Conservation (phyloP, 1,140 invertebrate genomes). For the Cydia pomonella region DNA sequence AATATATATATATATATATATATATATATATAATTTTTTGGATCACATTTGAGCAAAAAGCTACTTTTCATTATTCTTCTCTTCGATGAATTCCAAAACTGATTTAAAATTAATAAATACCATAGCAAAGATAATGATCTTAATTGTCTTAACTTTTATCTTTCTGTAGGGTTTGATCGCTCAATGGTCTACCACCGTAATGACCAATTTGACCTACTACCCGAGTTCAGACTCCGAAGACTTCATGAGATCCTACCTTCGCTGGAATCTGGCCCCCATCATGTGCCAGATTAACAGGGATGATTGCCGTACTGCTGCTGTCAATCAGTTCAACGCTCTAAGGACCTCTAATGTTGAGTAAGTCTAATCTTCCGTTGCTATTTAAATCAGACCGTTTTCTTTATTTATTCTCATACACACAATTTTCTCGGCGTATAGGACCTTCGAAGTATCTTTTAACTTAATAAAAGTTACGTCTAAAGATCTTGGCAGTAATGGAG, state of each 20-base stretch:
- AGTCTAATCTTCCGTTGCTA: constrained; percentile 31
- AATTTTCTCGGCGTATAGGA: too few species aligned
- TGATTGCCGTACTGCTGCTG: constrained; percentile 51
- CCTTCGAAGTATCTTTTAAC: too few species aligned
- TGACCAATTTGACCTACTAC: constrained; percentile 53
- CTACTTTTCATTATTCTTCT: too few species aligned
- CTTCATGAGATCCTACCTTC: constrained; percentile 66
- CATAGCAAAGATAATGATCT: neutral
- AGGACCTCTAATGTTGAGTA: constrained; percentile 47
- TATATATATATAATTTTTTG: too few species aligned
- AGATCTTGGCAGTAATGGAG: too few species aligned
- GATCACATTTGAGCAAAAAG: too few species aligned
- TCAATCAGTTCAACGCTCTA: constrained; percentile 48
- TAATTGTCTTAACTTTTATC: neutral
- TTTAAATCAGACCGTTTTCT: too few species aligned
- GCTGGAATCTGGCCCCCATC: constrained; percentile 63
- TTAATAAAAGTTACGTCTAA: too few species aligned
- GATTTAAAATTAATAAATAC: neutral
- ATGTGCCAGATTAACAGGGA: constrained; percentile 55
- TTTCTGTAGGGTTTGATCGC: constrained; percentile 9
- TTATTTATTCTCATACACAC: too few species aligned
- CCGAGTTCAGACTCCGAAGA: constrained; percentile 44
- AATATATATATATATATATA: too few species aligned
- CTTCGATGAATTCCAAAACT: too few species aligned
- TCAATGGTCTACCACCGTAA: constrained; percentile 52